phyloP scores from a whole-genome alignment of 2,797 vertebrate species.

The Neosilurus mollespiculum region DNA sequence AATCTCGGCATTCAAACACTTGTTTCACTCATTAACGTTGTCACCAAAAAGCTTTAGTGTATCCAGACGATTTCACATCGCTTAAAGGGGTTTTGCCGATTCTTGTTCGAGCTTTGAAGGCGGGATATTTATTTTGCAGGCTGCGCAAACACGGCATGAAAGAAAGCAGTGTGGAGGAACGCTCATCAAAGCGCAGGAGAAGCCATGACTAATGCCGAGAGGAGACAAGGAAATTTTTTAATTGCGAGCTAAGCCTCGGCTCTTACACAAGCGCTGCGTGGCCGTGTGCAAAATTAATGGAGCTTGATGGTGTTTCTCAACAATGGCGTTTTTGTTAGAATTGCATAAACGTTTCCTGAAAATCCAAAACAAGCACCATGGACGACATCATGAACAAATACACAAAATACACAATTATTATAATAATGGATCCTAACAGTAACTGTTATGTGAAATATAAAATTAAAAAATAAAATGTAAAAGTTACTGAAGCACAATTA shows the following conservation, averaged over 20 bases:
- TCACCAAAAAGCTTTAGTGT: conserved; percentile 44
- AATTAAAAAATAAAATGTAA: too few species aligned
- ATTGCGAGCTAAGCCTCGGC: conserved; percentile 20
- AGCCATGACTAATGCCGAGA: conserved; percentile 13
- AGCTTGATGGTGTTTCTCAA: conserved; percentile 2
- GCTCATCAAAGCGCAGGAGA: conserved; percentile 40
- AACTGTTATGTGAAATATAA: background rate
- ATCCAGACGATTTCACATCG: conserved; percentile 41
- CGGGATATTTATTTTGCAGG: conserved; percentile 31
- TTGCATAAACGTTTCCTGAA: background rate
- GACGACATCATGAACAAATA: background rate
- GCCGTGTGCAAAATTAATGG: background rate
- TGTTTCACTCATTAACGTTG: conserved; percentile 39
- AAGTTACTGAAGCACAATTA: too few species aligned
- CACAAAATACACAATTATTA: background rate
- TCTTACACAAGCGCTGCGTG: conserved; percentile 1
- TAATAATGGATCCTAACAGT: background rate
- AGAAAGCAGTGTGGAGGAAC: conserved; percentile 33
- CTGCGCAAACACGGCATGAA: conserved; percentile 36
- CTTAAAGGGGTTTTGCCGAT: conserved; percentile 46
- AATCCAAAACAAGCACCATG: background rate
- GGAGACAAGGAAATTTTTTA: conserved; percentile 32
- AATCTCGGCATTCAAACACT: conserved; percentile 33
- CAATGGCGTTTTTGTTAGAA: background rate
- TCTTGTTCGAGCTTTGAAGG: conserved; percentile 47